phyloP scores from a whole-genome alignment of 2,888 invertebrate species.

The Drosophila mimetica region DNA sequence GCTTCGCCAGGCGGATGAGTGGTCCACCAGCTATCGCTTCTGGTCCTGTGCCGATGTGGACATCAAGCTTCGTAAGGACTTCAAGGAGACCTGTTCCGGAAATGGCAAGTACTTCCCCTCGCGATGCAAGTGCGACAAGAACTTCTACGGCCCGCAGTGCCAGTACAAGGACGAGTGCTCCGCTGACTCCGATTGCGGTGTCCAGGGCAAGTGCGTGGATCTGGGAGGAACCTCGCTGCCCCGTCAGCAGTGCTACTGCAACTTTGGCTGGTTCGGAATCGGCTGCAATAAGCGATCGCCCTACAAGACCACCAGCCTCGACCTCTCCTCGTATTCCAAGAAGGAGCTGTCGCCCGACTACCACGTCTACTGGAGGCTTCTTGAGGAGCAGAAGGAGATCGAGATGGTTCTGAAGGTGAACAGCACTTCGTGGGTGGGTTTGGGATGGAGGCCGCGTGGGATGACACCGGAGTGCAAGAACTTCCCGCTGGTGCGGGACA shows the following conservation, averaged over 20 bases:
- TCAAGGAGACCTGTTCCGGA: slow-evolving; percentile 93
- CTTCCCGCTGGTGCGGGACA: slow-evolving; percentile 89
- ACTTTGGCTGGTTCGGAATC: slow-evolving; percentile 94
- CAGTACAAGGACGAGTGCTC: slow-evolving; percentile 95
- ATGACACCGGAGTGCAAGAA: slow-evolving; percentile 91
- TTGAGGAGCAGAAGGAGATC: slow-evolving; percentile 93
- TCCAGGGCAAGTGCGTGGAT: slow-evolving; percentile 93
- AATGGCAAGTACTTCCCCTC: slow-evolving; percentile 92
- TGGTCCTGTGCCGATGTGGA: slow-evolving; percentile 98
- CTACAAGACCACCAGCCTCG: slow-evolving; percentile 89
- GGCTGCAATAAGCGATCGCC: slow-evolving; percentile 93
- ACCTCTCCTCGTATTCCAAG: slow-evolving; percentile 89
- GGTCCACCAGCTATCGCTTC: slow-evolving; percentile 93
- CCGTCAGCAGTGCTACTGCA: slow-evolving; percentile 94
- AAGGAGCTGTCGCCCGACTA: slow-evolving; percentile 90
- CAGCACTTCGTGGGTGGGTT: slow-evolving; percentile 92
- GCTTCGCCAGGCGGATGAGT: slow-evolving; percentile 95
- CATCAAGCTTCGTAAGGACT: slow-evolving; percentile 90
- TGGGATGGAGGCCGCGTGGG: slow-evolving; percentile 96
- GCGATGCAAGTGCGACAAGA: slow-evolving; percentile 92
- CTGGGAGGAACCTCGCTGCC: slow-evolving; percentile 92
- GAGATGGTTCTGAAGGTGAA: slow-evolving; percentile 95
- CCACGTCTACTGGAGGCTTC: slow-evolving; percentile 92
- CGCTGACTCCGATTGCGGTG: slow-evolving; percentile 93
- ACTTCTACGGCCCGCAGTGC: slow-evolving; percentile 92